These are phyloP conservation scores for Rynchops niger DNA, from an alignment of 2,113 vertebrate species.

Conservation along the genomic window DNA sequence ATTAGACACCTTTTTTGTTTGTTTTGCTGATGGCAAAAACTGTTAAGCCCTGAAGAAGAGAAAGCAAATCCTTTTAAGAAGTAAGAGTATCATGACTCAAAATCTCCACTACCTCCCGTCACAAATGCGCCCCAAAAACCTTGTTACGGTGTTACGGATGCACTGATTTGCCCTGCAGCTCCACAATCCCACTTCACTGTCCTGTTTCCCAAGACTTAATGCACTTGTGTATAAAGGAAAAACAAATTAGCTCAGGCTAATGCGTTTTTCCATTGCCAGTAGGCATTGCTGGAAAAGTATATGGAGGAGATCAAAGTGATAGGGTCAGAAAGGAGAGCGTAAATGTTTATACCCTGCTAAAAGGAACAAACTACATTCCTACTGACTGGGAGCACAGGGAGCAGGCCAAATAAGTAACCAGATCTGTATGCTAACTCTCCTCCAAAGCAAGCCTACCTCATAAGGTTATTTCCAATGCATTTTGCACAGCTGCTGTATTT, in stretches of 20 bases:
- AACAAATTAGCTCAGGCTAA: constrained; percentile 54
- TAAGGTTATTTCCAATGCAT: background rate
- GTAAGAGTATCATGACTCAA: background rate
- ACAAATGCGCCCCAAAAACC: fast-evolving
- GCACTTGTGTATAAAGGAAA: constrained; percentile 35
- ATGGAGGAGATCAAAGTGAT: constrained; percentile 49
- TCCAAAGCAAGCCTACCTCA: background rate
- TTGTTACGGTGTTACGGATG: background rate
- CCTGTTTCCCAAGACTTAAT: constrained; percentile 27
- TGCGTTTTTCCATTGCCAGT: constrained; percentile 61
- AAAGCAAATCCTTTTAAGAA: background rate
- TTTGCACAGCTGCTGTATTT: background rate
- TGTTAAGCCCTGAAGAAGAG: background rate
- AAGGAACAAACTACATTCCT: background rate
- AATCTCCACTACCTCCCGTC: background rate
- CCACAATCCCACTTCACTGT: background rate
- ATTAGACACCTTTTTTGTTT: background rate
- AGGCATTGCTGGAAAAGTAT: constrained; percentile 49
- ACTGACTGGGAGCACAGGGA: background rate
- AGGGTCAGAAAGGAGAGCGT: constrained; percentile 39
- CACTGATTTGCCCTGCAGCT: background rate
- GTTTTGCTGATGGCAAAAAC: background rate
- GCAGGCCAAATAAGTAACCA: background rate
- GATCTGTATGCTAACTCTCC: background rate
- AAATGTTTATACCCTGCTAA: constrained; percentile 13